Percentiles rank a stretch among this genome's conserved stretches.
Conservation (phyloP, 1,140 invertebrate genomes). For the Phthorimaea operculella region DNA sequence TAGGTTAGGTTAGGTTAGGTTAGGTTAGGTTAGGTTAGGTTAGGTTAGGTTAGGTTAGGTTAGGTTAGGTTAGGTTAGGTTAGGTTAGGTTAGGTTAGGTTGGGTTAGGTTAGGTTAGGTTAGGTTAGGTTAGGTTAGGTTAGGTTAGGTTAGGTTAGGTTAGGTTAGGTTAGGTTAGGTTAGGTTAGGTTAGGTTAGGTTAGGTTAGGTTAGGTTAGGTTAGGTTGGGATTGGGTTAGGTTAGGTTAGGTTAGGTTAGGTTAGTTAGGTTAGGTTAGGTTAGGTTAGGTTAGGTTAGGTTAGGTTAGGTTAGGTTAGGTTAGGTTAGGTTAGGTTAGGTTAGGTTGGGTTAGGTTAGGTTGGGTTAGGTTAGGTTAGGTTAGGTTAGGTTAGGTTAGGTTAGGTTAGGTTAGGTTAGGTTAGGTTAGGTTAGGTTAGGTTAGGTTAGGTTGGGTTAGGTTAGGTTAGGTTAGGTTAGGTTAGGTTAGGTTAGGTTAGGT, state of each 20-base stretch:
- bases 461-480: conserved; percentile 11
- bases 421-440: conserved; percentile 10
- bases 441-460: conserved; percentile 11
- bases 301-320: conserved; percentile 12
- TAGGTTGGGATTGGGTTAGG: too few species aligned
- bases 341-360: conserved; percentile 12
- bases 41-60: conserved; percentile 9
- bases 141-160: conserved; percentile 12
- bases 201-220: conserved; percentile 12
- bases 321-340: conserved; percentile 11
- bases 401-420: conserved; percentile 11
- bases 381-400: conserved; percentile 11
- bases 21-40: conserved; percentile 12
- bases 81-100: conserved; percentile 5
- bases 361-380: conserved; percentile 12
- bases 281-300: conserved; percentile 12
- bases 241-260: conserved; percentile 11
- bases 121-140: conserved; percentile 11
- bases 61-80: conserved; percentile 5
- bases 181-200: conserved; percentile 11
- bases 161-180: conserved; percentile 11
- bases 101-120: conserved; percentile 10
- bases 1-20: conserved; percentile 11
- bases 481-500: conserved; percentile 10
- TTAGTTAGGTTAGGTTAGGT: conserved; percentile 12